A percentile compares a stretch with the other conserved stretches of the same genome.
These are phyloP conservation scores for Exocentrus adspersus DNA, from an alignment of 2,888 invertebrate genomes.

Conservation along the genomic window DNA sequence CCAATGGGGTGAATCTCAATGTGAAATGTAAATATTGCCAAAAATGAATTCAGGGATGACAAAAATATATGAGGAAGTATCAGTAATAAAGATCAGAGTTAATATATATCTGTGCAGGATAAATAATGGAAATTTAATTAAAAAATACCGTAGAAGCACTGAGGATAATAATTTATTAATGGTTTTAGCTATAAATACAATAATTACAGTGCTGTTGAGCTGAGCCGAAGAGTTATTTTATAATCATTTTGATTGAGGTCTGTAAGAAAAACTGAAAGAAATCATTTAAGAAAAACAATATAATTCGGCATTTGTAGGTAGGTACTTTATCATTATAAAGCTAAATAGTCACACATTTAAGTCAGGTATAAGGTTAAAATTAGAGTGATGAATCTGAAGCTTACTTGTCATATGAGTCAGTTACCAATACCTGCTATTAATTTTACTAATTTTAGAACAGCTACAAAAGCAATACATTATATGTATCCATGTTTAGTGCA, in stretches of 20 bases:
- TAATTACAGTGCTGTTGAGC: too few species aligned
- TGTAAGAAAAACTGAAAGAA: too few species aligned
- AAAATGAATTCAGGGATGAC: constrained; percentile 38
- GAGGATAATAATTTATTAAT: too few species aligned
- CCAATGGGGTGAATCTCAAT: constrained; percentile 59
- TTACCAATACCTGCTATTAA: not conserved
- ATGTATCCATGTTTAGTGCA: not conserved
- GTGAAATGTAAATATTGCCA: constrained; percentile 50
- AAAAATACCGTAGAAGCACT: not conserved
- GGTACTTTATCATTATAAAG: too few species aligned
- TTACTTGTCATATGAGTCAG: not conserved
- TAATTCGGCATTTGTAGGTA: too few species aligned
- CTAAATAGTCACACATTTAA: too few species aligned
- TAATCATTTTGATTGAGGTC: too few species aligned
- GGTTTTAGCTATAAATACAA: too few species aligned
- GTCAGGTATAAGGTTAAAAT: too few species aligned
- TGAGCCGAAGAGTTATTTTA: too few species aligned
- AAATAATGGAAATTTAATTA: not conserved
- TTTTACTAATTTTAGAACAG: not conserved
- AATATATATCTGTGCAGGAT: not conserved
- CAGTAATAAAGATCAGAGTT: constrained; percentile 3
- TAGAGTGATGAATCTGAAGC: not conserved
- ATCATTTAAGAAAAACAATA: too few species aligned
- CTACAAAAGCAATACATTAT: not conserved
- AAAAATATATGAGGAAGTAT: constrained; percentile 28